Conservation (phyloP, 2,113 vertebrate species). For the Dicrurus megarhynchus region DNA sequence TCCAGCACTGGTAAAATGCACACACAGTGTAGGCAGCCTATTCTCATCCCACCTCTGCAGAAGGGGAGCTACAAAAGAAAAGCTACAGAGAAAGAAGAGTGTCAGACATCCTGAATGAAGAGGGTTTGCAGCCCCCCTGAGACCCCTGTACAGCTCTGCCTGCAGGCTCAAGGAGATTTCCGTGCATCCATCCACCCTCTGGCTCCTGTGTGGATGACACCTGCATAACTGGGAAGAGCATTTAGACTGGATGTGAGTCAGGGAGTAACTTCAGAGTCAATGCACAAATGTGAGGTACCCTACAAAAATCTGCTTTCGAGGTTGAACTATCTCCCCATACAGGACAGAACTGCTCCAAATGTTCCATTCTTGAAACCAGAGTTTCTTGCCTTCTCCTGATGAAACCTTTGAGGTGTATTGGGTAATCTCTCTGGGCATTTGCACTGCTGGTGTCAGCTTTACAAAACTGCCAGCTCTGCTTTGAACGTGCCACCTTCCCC, state of each 20-base stretch:
- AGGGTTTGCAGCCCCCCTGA: neutral
- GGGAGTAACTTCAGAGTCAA: neutral
- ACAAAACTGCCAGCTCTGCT: neutral
- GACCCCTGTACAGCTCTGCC: neutral
- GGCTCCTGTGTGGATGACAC: rapidly evolving
- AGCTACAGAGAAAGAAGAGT: neutral
- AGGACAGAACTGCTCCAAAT: neutral
- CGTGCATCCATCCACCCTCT: neutral
- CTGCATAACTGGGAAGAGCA: neutral
- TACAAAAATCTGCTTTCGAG: neutral
- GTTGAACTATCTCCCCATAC: neutral
- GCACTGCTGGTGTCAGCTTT: neutral
- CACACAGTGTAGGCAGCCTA: neutral
- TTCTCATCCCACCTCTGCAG: neutral
- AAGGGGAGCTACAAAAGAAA: neutral
- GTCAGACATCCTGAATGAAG: neutral
- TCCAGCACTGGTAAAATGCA: neutral
- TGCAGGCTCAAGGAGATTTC: neutral
- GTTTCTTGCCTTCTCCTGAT: neutral
- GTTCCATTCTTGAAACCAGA: neutral
- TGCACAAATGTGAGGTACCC: neutral
- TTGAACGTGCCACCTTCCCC: neutral
- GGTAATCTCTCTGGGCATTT: neutral
- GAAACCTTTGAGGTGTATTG: neutral
- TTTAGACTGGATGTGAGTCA: neutral